Percentiles rank a stretch among this genome's conserved stretches.
Evolutionary conservation across 1,140 invertebrate genomes (phyloP).

Genomic region (Chlorops oryzae): DNA sequence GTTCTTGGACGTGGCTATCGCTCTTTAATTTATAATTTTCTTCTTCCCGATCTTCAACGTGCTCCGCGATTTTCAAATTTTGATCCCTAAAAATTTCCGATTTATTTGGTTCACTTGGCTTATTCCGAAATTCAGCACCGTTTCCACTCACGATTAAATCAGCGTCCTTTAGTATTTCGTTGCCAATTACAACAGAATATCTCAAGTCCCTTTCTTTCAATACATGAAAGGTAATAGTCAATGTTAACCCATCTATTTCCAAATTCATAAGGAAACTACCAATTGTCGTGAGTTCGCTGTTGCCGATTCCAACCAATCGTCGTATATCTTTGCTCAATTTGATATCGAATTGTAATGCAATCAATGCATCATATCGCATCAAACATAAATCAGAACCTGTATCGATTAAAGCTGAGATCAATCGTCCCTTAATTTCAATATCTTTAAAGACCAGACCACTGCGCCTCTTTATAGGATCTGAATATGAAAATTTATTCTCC

Average conservation of each 20-base stretch:
- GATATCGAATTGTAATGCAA: neutral
- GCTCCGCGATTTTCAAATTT: too few relatives aligned
- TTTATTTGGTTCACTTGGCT: too few relatives aligned
- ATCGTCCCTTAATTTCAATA: neutral
- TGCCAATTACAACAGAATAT: neutral
- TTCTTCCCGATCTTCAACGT: too few relatives aligned
- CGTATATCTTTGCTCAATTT: neutral
- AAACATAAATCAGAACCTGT: too few relatives aligned
- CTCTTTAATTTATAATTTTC: too few relatives aligned
- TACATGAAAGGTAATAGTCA: neutral
- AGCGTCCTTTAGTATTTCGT: neutral
- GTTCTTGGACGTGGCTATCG: too few relatives aligned
- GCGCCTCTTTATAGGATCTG: neutral
- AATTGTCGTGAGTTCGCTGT: neutral
- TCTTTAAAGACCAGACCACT: neutral
- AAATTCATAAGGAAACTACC: neutral
- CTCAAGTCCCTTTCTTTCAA: neutral
- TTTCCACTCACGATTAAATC: neutral
- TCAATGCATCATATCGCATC: neutral
- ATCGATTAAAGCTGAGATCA: neutral
- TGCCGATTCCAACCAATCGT: neutral
- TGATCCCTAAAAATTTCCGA: too few relatives aligned
- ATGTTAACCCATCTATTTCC: neutral
- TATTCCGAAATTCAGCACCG: too few relatives aligned
- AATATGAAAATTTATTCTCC: neutral